Percentiles rank a stretch among this genome's conserved stretches.
phyloP scores from a whole-genome alignment of 2,113 vertebrate species.

The Rousettus leschenaultii region DNA sequence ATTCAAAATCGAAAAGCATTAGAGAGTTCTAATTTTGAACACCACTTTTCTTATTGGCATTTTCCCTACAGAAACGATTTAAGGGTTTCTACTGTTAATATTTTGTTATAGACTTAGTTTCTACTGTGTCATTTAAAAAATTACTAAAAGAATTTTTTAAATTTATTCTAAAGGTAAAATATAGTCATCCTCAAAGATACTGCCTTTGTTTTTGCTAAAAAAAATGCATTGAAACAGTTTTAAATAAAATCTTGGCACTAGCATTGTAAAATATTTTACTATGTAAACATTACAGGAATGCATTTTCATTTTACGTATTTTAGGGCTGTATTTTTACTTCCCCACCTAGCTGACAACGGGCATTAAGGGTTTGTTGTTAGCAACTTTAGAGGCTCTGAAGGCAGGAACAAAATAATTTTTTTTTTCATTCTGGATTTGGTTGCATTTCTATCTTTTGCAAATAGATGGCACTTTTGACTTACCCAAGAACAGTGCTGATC shows the following conservation, averaged over 20 bases:
- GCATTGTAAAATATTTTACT: neutral
- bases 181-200: neutral
- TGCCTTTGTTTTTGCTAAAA: neutral
- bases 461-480: constrained; percentile 89
- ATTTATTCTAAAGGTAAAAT: neutral
- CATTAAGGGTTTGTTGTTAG: neutral
- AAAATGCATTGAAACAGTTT: neutral
- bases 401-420: neutral
- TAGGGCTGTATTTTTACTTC: neutral
- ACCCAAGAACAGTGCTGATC: constrained; percentile 58
- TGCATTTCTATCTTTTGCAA: constrained; percentile 82
- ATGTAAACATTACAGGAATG: rapidly evolving
- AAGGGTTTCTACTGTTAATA: neutral
- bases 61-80: neutral
- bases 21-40: neutral
- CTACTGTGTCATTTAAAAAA: neutral
- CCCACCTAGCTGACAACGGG: neutral
- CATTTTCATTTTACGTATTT: neutral
- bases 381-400: neutral
- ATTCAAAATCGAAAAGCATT: neutral
- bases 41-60: neutral
- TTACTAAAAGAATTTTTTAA: neutral
- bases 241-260: neutral
- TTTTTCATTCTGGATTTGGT: constrained; percentile 16
- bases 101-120: neutral